Percentiles rank a stretch among this genome's conserved stretches.
Conservation (phyloP, 2,113 vertebrate species). For the Solea senegalensis region DNA sequence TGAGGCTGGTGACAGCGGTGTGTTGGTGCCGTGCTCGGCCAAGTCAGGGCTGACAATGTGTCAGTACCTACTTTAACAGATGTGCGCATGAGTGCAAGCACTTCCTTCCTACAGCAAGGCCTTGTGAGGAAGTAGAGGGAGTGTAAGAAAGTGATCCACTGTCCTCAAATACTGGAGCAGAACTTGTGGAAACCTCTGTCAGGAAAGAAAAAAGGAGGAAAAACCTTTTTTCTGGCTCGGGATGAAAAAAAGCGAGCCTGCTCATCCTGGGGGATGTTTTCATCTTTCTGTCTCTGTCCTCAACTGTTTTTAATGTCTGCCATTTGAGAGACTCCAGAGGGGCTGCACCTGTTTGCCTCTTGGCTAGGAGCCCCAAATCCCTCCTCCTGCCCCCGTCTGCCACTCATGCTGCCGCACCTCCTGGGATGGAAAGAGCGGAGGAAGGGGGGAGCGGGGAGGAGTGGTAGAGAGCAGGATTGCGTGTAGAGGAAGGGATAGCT, state of each 20-base stretch:
- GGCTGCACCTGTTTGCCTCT: conserved; percentile 86
- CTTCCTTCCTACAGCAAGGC: conserved; percentile 10
- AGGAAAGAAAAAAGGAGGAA: conserved; percentile 47
- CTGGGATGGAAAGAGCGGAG: conserved; percentile 71
- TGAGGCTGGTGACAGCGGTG: no score
- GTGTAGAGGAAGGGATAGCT: conserved; percentile 80
- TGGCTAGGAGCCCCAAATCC: conserved; percentile 81
- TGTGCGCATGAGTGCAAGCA: conserved; percentile 1
- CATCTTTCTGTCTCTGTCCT: conserved; percentile 58
- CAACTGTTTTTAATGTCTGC: conserved; percentile 82
- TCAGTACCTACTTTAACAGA: no score
- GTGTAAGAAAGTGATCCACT: conserved; percentile 46
- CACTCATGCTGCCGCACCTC: conserved; percentile 78
- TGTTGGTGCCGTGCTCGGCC: no score
- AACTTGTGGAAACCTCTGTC: conserved; percentile 54
- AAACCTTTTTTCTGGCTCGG: conserved; percentile 47
- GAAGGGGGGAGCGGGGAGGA: conserved; percentile 41
- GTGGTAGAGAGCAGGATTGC: conserved; percentile 59
- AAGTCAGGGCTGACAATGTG: no score
- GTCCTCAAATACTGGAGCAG: conserved; percentile 46
- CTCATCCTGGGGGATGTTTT: conserved; percentile 83
- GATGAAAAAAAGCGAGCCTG: conserved; percentile 49
- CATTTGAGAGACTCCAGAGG: conserved; percentile 84
- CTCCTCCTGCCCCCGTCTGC: conserved; percentile 78
- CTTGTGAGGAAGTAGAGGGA: conserved; percentile 30